Conservation (phyloP, 1,140 invertebrate genomes). For the Sweltsa coloradensis region DNA sequence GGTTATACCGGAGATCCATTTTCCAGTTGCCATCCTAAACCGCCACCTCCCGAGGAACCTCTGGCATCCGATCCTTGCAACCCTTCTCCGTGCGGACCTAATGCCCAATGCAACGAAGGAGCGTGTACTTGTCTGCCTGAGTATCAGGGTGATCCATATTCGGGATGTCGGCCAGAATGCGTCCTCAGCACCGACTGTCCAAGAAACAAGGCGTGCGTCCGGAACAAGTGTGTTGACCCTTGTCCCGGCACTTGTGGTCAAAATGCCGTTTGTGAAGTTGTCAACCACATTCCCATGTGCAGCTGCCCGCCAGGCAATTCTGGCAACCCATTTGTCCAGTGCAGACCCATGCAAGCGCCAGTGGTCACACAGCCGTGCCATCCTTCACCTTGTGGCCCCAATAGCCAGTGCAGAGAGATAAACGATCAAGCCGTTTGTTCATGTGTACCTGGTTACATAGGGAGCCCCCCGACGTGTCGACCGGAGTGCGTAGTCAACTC, state of each 20-base stretch:
- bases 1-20: conserved; percentile 47
- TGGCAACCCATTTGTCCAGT: conserved; percentile 32
- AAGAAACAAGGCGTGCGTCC: conserved; percentile 46
- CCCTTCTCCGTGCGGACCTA: conserved; percentile 40
- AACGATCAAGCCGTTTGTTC: conserved; percentile 37
- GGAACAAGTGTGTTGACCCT: conserved; percentile 53
- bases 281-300: conserved; percentile 54
- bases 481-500: conserved; percentile 36
- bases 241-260: conserved; percentile 45
- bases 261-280: conserved; percentile 38
- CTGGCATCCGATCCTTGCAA: conserved; percentile 25
- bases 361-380: conserved; percentile 17
- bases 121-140: conserved; percentile 40
- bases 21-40: conserved; percentile 28
- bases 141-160: conserved; percentile 51
- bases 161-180: conserved; percentile 53
- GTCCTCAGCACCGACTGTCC: conserved; percentile 54
- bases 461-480: conserved; percentile 37
- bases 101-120: conserved; percentile 54
- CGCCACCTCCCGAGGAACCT: conserved; percentile 3
- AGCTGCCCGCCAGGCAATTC: conserved; percentile 40
- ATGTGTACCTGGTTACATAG: conserved; percentile 35
- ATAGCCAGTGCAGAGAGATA: conserved; percentile 35
- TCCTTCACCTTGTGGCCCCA: conserved; percentile 24
- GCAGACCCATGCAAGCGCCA: conserved; percentile 11